phyloP scores from a whole-genome alignment of 2,113 vertebrate species.

The Numenius arquata region DNA sequence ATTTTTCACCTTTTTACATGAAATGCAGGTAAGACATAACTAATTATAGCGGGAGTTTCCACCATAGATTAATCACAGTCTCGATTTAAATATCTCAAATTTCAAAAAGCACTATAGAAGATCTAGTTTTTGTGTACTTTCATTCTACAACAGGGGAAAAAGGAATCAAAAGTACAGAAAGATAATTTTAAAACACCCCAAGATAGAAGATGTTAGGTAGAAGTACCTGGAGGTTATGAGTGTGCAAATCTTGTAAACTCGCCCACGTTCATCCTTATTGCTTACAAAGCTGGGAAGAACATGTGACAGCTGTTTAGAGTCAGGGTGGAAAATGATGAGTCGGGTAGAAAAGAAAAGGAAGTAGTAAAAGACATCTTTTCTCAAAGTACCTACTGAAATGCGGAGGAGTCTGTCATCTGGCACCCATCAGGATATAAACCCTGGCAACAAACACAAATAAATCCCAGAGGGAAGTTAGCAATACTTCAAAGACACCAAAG shows the following conservation, averaged over 20 bases:
- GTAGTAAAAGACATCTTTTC: conserved; percentile 31
- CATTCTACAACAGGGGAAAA: neutral
- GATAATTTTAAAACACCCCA: neutral
- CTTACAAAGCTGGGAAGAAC: conserved; percentile 25
- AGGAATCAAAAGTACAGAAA: neutral
- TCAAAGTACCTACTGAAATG: conserved; percentile 17
- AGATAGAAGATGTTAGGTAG: neutral
- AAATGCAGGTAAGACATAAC: accelerated
- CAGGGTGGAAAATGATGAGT: conserved; percentile 27
- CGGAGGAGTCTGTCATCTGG: conserved; percentile 50
- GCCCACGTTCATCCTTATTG: neutral
- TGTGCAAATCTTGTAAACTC: conserved; percentile 16
- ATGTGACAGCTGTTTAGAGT: conserved; percentile 46
- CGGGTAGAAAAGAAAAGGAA: conserved; percentile 18
- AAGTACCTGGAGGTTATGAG: conserved; percentile 13
- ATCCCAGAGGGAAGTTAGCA: conserved; percentile 17
- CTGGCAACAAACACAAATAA: conserved; percentile 39
- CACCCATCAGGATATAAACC: conserved; percentile 27
- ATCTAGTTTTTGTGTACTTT: neutral
- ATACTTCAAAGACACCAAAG: conserved; percentile 45
- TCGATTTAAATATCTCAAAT: neutral
- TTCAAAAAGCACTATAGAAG: neutral
- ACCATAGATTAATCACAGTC: neutral
- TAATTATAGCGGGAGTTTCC: neutral
- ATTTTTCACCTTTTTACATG: neutral